phyloP scores from a whole-genome alignment of 30 jellyfish, hydroid and myxozoan genomes.

The Haliclystus octoradiatus region DNA sequence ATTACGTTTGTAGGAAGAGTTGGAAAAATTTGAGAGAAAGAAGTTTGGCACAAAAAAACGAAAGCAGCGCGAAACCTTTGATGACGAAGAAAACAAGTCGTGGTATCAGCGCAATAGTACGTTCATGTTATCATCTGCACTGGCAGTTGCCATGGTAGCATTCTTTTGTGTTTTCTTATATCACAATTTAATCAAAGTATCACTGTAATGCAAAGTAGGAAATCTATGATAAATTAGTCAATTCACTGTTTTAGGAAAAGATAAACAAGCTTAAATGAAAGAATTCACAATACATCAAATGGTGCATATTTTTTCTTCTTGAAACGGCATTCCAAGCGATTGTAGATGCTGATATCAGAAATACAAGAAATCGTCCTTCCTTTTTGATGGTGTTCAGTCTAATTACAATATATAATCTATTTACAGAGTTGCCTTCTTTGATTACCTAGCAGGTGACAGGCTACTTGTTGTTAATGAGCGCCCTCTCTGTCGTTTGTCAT shows the following conservation, averaged over 20 bases:
- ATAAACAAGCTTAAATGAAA: too few relatives aligned
- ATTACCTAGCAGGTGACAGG: too few relatives aligned
- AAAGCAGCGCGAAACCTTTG: constrained; percentile 12
- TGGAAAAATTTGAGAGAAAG: constrained; percentile 55
- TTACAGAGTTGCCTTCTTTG: too few relatives aligned
- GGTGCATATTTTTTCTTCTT: not conserved
- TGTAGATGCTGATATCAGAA: too few relatives aligned
- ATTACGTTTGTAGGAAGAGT: constrained; percentile 45
- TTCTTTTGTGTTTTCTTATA: not conserved
- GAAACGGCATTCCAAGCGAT: not conserved
- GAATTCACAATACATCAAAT: too few relatives aligned
- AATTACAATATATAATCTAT: too few relatives aligned
- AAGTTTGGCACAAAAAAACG: constrained; percentile 66
- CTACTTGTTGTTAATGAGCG: too few relatives aligned
- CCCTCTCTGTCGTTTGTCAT: too few relatives aligned
- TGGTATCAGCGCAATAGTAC: not conserved
- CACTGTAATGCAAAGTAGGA: not conserved
- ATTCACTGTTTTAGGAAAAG: not conserved
- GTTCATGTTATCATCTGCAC: not conserved
- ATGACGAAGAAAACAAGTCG: constrained; percentile 13
- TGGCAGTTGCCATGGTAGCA: not conserved
- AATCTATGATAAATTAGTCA: not conserved
- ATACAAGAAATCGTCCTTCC: too few relatives aligned
- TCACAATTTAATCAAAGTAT: not conserved
- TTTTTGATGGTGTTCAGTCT: too few relatives aligned